Evolutionary conservation across 2,113 vertebrate genomes (phyloP).

Genomic region (Chlorocebus sabaeus): DNA sequence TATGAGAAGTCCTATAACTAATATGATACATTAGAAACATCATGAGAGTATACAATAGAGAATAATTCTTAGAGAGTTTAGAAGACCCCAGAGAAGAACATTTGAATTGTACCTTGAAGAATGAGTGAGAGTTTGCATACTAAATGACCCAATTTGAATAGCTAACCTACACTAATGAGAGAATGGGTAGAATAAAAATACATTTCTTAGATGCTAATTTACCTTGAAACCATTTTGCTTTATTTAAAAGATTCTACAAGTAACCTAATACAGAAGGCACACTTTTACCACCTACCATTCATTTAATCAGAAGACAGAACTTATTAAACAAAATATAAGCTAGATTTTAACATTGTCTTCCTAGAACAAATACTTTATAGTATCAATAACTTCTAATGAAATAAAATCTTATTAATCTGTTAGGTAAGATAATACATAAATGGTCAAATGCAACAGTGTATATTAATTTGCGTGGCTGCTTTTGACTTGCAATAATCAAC

Average conservation of each 20-base stretch:
- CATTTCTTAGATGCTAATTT: neutral
- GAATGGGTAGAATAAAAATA: neutral
- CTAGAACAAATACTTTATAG: neutral
- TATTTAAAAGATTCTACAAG: neutral
- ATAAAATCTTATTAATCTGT: slow-evolving; percentile 23
- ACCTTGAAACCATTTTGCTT: slow-evolving; percentile 24
- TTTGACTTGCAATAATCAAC: neutral
- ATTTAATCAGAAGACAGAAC: neutral
- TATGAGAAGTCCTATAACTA: neutral
- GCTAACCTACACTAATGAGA: neutral
- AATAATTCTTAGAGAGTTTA: neutral
- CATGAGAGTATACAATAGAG: neutral
- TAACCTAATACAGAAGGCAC: neutral
- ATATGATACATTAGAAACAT: slow-evolving; percentile 11
- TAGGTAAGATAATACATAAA: neutral
- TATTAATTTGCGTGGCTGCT: neutral
- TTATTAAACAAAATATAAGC: slow-evolving; percentile 12
- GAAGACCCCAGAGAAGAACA: neutral
- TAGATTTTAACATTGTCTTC: neutral
- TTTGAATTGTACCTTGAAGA: neutral
- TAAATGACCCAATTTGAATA: neutral
- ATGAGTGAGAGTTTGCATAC: neutral
- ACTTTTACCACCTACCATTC: neutral
- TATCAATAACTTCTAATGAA: slow-evolving; percentile 7
- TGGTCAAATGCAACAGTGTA: neutral